Evolutionary conservation across 1,140 invertebrate species (phyloP), one percentile per base, ranked within the genome.

Genomic region (Plectus sambesii): DNA sequence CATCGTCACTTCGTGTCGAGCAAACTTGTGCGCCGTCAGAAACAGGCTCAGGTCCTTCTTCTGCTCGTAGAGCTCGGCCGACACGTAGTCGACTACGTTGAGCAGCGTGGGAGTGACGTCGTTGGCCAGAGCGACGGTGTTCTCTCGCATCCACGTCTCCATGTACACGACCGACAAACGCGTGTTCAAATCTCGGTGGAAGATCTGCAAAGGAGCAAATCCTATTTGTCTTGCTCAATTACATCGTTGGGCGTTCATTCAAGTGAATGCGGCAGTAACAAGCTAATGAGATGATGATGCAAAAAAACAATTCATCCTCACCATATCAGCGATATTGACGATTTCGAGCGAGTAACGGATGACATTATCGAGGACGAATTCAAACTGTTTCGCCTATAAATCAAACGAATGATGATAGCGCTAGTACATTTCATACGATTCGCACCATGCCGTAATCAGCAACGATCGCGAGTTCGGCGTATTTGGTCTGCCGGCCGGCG

Each of bases 191-290:
- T 66, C 60, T 20, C 66, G 43, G 12, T 53, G 42, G 15, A 68
- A 39, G 47, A 68, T 59, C 65, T 68, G 47, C 41, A 63, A 60
- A 58, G n/a, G n/a, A n/a, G n/a, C n/a, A n/a, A n/a, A n/a, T n/a
- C n/a, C n/a, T n/a, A n/a, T n/a, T n/a, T n/a, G n/a, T n/a, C n/a
- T n/a, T n/a, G n/a, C n/a, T n/a, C n/a, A n/a, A n/a, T n/a, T n/a
- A n/a, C n/a, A n/a, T n/a, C n/a, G n/a, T n/a, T n/a, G n/a, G n/a
- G n/a, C n/a, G n/a, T n/a, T n/a, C n/a, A n/a, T n/a, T n/a, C n/a
- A n/a, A n/a, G n/a, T n/a, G n/a, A n/a, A n/a, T n/a, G n/a, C n/a
- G n/a, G n/a, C n/a, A n/a, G n/a, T n/a, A n/a, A n/a, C n/a, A n/a
- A n/a, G n/a, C n/a, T n/a, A n/a, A n/a, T n/a, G n/a, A n/a, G n/a